These are phyloP conservation scores for Byasa hedistus DNA, from an alignment of 2,888 invertebrate species.

Conservation along the genomic window DNA sequence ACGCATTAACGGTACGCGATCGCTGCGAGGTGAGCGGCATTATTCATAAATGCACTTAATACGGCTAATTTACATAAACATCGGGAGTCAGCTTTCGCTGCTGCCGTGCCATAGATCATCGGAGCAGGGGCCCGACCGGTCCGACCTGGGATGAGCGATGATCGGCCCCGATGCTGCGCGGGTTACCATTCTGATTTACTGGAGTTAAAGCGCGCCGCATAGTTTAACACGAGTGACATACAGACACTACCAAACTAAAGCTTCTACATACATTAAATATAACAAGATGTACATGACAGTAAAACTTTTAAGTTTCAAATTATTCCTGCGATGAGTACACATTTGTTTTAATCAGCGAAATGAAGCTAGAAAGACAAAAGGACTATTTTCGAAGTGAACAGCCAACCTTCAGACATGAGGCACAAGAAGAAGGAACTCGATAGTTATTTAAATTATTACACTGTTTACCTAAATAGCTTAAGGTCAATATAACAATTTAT, in stretches of 20 bases:
- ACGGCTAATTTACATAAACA: constrained; percentile 43
- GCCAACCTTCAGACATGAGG: no score
- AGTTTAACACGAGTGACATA: constrained; percentile 39
- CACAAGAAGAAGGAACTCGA: no score
- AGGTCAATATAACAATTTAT: no score
- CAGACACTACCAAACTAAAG: constrained; percentile 15
- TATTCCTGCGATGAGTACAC: no score
- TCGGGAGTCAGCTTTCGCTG: constrained; percentile 36
- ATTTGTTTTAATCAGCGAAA: no score
- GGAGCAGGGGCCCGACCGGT: constrained; percentile 31
- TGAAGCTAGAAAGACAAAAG: no score
- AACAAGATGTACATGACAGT: background rate
- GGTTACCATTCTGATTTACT: constrained; percentile 58
- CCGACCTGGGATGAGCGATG: constrained; percentile 51
- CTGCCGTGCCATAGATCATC: constrained; percentile 39
- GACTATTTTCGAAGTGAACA: no score
- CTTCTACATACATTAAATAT: background rate
- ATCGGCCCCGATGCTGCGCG: constrained; percentile 39
- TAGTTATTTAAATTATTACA: no score
- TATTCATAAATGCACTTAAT: constrained; percentile 32
- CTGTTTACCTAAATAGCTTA: no score
- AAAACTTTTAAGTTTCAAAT: background rate
- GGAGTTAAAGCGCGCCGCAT: constrained; percentile 51
- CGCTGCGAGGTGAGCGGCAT: constrained; percentile 7
- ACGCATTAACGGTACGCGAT: constrained; percentile 27